These are phyloP conservation scores for Junco hyemalis DNA, from an alignment of 2,113 vertebrate species.

Conservation along the genomic window DNA sequence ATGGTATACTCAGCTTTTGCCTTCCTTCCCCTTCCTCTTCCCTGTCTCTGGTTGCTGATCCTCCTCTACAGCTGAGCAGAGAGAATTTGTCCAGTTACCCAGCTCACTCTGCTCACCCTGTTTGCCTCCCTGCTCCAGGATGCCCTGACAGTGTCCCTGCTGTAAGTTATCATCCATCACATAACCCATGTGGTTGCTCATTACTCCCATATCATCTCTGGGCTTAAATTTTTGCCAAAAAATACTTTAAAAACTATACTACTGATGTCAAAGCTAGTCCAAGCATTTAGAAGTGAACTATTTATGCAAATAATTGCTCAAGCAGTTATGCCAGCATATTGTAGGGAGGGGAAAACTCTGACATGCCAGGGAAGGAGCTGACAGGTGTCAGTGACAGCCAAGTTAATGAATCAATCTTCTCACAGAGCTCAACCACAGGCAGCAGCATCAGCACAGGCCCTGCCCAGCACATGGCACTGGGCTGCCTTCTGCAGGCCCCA, in stretches of 20 bases:
- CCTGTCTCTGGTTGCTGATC: neutral
- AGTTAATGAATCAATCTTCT: neutral
- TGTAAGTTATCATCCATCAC: neutral
- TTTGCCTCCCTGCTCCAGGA: neutral
- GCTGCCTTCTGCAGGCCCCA: neutral
- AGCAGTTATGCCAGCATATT: neutral
- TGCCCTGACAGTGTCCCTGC: neutral
- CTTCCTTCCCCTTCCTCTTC: neutral
- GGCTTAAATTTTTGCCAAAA: neutral
- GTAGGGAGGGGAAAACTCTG: neutral
- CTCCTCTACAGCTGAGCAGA: neutral
- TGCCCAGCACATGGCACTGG: accelerated
- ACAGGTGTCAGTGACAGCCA: neutral
- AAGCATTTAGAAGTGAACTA: neutral
- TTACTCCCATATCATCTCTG: neutral
- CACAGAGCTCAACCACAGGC: accelerated
- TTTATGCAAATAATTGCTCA: neutral
- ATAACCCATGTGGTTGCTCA: neutral
- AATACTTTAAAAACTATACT: neutral
- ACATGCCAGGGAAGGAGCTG: neutral
- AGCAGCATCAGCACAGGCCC: accelerated
- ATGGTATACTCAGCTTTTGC: neutral
- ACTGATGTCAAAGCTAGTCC: neutral
- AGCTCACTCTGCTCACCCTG: neutral
- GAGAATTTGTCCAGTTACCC: neutral